Base-by-base conservation (phyloP, 1,140 invertebrate species). In the Trachymyrmex septentrionalis region DNA sequence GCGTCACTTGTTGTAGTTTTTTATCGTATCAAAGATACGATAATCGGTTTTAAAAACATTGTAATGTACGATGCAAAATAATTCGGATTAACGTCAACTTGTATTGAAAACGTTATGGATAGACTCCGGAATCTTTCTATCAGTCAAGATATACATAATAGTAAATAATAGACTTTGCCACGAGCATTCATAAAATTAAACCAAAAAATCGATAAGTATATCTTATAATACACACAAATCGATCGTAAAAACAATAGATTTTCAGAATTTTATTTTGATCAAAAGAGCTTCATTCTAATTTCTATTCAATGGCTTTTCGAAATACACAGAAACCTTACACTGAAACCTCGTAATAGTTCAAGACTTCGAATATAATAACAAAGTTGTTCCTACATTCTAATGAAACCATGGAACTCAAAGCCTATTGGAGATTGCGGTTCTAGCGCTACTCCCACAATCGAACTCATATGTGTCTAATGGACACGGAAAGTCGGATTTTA, bases 1-100 rank as follows among this genome's bases (percentile, higher is more conserved):
- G 30, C 30, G 16, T 57, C 1, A 55, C 14, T 9, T 12, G 10
- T 7, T 21, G 27, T 75, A 34, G 24, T 38, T 59, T 59, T 34
- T 59, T 59, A 59, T 75, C 19, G 12, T 2, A 6, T 27, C 38
- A 48, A 48, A 30, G 27, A 5, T 64, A n/a, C n/a, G 16, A 14
- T 67, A 80, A 19, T 67, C 16, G 75, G 38, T n/a, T 80, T 69
- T 5, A 34, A 27, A 80, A 80, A 66, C 19, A 66, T 38, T 30
- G n/a, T 24, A 64, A 44, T 48, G 38, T 55, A 67, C 27, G n/a
- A 69, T 69, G 10, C 14, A 53, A 30, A 69, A 80, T 80, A 67
- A 80, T 69, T 48, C 63, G 63, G 38, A 48, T 77, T 77, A 77
- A 64, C 19, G 24, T 77, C 30, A 27, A 3, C 44, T 67, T 80